Base-by-base conservation (phyloP, 1,140 invertebrate species). In the Hetaerina americana region DNA sequence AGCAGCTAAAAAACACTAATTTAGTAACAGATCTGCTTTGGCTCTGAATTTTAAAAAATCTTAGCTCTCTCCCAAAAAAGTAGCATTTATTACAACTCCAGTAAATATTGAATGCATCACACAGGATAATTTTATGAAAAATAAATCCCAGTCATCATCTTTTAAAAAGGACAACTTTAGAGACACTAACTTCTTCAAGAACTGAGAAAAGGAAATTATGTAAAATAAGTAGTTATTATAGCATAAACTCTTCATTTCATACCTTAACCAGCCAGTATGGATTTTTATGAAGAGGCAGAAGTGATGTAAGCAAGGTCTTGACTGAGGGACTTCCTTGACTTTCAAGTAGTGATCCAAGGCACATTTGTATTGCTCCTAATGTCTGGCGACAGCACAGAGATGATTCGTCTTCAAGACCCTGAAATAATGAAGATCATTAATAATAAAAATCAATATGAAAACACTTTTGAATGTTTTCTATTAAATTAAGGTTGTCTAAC, bases 221-320 rank as follows among this genome's bases (percentile, higher is more conserved):
- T 15, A 79, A 57, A 81, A 27, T 27, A 77, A 80, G 71, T 80
- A 78, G 74, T 82, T n/a, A n/a, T n/a, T 12, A 57, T 12, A 57
- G 12, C 49, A 57, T 57, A 57, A 57, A 57, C 12, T 22, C 49
- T 57, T n/a, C 66, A 8, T 81, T 81, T 84, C 74, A 85, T 73
- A 94, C 89, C 83, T 93, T 93, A 26, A 94, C 89, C 15, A 96
- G 83, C 90, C 93, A 96, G 81, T 96, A 96, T 0, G 88, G 85
- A 82, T 94, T 93, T 57, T 85, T 82, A 66, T 87, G 85, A 0
- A 93, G 81, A 25, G 80, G 77, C 5, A 89, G 83, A 5, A 95
- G 80, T 66, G 82, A 79, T 67, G 87, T 83, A 26, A 95, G 78
- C n/a, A 90, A 79, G 15, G 83, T 79, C 5, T 84, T 75, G 22